Percentiles rank a stretch among this genome's conserved stretches.
These are phyloP conservation scores for Microctonus hyperodae DNA, from an alignment of 2,888 invertebrate species.

Conservation along the genomic window DNA sequence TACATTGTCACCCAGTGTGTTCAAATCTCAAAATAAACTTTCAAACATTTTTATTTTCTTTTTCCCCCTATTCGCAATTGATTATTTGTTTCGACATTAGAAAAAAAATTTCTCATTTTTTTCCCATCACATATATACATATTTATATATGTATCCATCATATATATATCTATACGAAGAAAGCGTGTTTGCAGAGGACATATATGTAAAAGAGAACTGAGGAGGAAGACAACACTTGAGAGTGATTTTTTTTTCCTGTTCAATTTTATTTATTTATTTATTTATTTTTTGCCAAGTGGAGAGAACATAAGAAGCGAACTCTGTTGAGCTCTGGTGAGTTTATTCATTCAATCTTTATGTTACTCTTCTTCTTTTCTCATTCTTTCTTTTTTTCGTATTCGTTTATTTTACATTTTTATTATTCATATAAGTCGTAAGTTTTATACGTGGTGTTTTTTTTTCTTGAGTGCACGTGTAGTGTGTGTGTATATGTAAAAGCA, in stretches of 20 bases:
- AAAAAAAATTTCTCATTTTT: not conserved
- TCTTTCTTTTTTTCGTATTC: not conserved
- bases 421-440: too few relatives aligned
- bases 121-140: not conserved
- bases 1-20: too few relatives aligned
- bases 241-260: not conserved
- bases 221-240: not conserved
- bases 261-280: not conserved
- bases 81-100: not conserved
- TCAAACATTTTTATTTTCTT: too few relatives aligned
- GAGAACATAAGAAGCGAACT: conserved; percentile 1
- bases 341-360: conserved; percentile 3
- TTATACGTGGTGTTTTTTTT: too few relatives aligned
- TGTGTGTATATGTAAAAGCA: not conserved
- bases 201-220: not conserved
- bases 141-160: too few relatives aligned
- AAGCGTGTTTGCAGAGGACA: not conserved
- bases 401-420: not conserved
- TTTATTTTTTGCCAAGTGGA: conserved; percentile 11
- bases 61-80: too few relatives aligned
- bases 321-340: too few relatives aligned
- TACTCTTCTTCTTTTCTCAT: not conserved
- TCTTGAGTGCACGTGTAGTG: too few relatives aligned
- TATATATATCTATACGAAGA: not conserved
- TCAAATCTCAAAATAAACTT: too few relatives aligned